Base-by-base conservation (phyloP, 1,140 invertebrate genomes). In the Procambarus clarkii region DNA sequence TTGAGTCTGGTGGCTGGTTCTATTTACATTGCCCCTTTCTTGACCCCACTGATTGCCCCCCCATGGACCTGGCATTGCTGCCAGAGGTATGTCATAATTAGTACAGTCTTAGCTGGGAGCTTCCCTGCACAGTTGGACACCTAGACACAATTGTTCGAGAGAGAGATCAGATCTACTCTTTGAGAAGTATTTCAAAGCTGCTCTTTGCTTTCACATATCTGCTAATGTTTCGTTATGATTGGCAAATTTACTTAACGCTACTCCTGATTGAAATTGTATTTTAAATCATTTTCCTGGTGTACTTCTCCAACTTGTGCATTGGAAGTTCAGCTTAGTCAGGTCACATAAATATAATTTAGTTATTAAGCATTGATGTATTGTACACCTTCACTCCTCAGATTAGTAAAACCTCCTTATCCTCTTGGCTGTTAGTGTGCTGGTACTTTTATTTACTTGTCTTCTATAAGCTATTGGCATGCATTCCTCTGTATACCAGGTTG, bases 21-120 rank as follows among this genome's bases (percentile, higher is more conserved):
- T 91, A 91, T 91, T 86, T 79, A 91, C 82, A 91, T 85, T 86
- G 48, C 11, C 82, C 82, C 54, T 85, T 82, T 91, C 81, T 91
- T 86, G 89, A 85, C 77, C 83, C 89, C 89, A 91, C 89, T 91
- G 89, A 91, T 82, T 91, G 89, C 89, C 82, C 89, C 76, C 76
- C 89, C 54, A 91, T 48, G 89, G 89, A 91, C 74, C 89, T 91
- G 89, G 82, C 89, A 74, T 60, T 85, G 77, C 71, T 86, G 83
- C 89, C 89, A 91, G 89, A 91, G 89, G 89, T 91, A 91, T 85
- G 89, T 91, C 77, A 69, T 60, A 86, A 34, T 50, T 69, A 58
- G 74, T 77, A 79, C 45, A 71, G 71, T 80, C 83, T 79, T 64
- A 58, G 89, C 82, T 85, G 83, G 82, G 76, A 85, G 54, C 83